phyloP scores from a whole-genome alignment of 2,797 vertebrate genomes.

The Gallinago stenura region DNA sequence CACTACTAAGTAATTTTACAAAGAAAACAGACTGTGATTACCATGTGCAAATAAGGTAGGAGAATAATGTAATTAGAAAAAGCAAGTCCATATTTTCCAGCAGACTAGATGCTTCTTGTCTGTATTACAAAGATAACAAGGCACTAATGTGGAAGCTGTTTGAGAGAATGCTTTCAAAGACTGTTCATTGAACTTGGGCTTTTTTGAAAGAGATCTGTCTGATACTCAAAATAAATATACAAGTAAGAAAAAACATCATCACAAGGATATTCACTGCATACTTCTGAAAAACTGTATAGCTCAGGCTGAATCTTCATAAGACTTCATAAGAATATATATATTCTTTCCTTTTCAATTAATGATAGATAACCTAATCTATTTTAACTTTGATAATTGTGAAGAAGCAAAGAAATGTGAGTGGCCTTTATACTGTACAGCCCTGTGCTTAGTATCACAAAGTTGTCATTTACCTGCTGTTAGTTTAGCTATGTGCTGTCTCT shows the following conservation, averaged over 20 bases:
- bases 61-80: slow-evolving; percentile 9
- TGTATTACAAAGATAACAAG: slow-evolving; percentile 38
- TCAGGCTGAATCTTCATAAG: neutral
- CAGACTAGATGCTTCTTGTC: neutral
- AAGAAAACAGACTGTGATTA: neutral
- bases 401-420: neutral
- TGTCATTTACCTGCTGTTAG: neutral
- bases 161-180: slow-evolving; percentile 13
- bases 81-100: neutral
- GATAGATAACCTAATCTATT: neutral
- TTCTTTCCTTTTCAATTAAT: neutral
- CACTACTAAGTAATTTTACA: neutral
- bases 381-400: neutral
- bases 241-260: neutral
- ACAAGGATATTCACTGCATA: neutral
- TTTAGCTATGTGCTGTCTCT: neutral
- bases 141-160: neutral
- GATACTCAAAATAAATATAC: neutral
- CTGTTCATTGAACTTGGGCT: neutral
- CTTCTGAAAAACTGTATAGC: neutral
- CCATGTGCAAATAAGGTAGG: neutral
- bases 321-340: neutral
- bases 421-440: neutral
- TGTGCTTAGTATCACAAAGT: neutral
- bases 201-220: slow-evolving; percentile 1